These are phyloP conservation scores for Sporophila hypoxantha DNA, from an alignment of 2,113 vertebrate genomes.

Conservation along the genomic window DNA sequence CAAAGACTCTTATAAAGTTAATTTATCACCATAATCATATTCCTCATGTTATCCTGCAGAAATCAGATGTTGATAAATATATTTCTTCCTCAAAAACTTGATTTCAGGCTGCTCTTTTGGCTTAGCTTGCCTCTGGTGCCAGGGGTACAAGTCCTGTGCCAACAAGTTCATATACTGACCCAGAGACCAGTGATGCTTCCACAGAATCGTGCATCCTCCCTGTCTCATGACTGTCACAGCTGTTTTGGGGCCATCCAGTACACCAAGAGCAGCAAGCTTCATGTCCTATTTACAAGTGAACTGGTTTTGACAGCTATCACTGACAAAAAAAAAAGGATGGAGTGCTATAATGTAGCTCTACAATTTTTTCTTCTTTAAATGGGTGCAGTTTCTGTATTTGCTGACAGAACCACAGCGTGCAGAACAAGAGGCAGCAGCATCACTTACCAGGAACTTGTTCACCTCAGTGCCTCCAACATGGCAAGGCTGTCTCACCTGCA, in stretches of 20 bases:
- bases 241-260: background rate
- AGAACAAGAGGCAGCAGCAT: background rate
- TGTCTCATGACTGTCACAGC: background rate
- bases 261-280: background rate
- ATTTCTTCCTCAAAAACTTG: background rate
- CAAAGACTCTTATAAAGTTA: background rate
- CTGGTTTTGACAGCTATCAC: background rate
- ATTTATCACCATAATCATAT: background rate
- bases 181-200: background rate
- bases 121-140: background rate
- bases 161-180: background rate
- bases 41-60: background rate
- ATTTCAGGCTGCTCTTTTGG: background rate
- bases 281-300: background rate
- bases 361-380: background rate
- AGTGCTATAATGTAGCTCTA: background rate
- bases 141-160: background rate
- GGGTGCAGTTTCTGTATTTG: background rate
- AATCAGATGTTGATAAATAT: background rate
- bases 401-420: background rate
- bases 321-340: background rate
- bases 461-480: background rate
- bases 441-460: fast-evolving
- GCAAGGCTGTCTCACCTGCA: background rate
- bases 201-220: background rate